Evolutionary conservation across 2,797 vertebrate species (phyloP).

Genomic region (Chromobotia macracanthus): DNA sequence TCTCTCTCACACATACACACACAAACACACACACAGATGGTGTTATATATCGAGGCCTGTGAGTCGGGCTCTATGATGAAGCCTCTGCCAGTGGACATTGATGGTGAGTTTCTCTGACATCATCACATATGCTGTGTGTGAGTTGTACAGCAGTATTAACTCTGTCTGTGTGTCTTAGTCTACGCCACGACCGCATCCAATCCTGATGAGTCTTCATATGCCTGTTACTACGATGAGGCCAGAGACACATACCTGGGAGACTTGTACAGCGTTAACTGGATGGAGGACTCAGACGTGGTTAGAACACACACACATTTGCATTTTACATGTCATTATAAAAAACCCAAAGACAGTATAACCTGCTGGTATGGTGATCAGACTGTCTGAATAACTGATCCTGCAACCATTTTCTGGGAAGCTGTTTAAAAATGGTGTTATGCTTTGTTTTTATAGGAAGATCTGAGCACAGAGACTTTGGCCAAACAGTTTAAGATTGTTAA

Average conservation of each 20-base stretch:
- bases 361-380: no score
- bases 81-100: slow-evolving; percentile 81
- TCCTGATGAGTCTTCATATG: slow-evolving; percentile 88
- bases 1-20: slow-evolving; percentile 1
- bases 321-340: no score
- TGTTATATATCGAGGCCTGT: slow-evolving; percentile 97
- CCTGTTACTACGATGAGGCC: slow-evolving; percentile 92
- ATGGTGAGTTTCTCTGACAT: slow-evolving; percentile 78
- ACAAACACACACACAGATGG: slow-evolving; percentile 85
- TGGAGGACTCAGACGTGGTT: slow-evolving; percentile 95
- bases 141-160: not conserved
- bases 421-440: slow-evolving; percentile 2
- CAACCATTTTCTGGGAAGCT: no score
- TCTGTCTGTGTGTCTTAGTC: slow-evolving; percentile 72
- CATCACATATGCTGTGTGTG: not conserved
- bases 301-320: slow-evolving; percentile 40
- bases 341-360: no score
- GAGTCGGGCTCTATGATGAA: slow-evolving; percentile 99
- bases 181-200: slow-evolving; percentile 95
- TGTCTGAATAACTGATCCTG: no score
- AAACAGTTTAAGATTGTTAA: slow-evolving; percentile 92
- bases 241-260: slow-evolving; percentile 93
- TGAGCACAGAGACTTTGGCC: slow-evolving; percentile 85
- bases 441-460: slow-evolving; percentile 84
- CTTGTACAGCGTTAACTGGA: slow-evolving; percentile 98